Evolutionary conservation across 2,888 invertebrate species (phyloP).

Genomic region (Lottia scabra): DNA sequence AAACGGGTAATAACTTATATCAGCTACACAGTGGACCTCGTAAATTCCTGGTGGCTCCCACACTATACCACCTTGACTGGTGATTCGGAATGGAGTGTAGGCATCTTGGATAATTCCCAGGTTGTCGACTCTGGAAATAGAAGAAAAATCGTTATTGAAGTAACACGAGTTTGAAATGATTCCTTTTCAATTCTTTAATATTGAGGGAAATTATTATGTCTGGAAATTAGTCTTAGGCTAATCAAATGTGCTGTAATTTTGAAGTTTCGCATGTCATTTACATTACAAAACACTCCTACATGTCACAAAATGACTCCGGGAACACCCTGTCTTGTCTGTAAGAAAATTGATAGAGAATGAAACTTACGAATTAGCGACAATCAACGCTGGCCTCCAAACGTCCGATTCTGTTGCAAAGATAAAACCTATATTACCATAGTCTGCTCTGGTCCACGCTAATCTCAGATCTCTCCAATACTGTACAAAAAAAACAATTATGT

Average conservation of each 20-base stretch:
- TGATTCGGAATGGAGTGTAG: constrained; percentile 25
- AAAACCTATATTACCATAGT: constrained; percentile 5
- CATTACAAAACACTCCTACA: too few relatives aligned
- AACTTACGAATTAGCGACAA: constrained; percentile 16
- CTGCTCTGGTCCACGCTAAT: background rate
- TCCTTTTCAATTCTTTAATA: too few relatives aligned
- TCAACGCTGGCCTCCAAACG: constrained; percentile 13
- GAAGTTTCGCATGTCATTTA: too few relatives aligned
- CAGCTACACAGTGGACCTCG: constrained; percentile 29
- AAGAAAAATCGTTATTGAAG: too few relatives aligned
- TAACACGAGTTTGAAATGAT: too few relatives aligned
- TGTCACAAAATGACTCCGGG: too few relatives aligned
- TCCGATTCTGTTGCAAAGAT: constrained; percentile 13
- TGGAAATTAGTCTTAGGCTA: too few relatives aligned
- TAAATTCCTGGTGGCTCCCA: constrained; percentile 38
- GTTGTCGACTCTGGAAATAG: background rate
- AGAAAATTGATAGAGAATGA: background rate
- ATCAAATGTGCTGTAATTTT: too few relatives aligned
- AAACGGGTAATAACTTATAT: constrained; percentile 37
- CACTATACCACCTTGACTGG: constrained; percentile 13
- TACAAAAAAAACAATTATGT: background rate
- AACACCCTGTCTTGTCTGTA: too few relatives aligned
- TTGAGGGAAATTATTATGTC: too few relatives aligned
- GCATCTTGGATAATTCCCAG: constrained; percentile 13
- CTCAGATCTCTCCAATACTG: constrained; percentile 13